phyloP scores from a whole-genome alignment of 2,113 vertebrate genomes.

The Saguinus midas region DNA sequence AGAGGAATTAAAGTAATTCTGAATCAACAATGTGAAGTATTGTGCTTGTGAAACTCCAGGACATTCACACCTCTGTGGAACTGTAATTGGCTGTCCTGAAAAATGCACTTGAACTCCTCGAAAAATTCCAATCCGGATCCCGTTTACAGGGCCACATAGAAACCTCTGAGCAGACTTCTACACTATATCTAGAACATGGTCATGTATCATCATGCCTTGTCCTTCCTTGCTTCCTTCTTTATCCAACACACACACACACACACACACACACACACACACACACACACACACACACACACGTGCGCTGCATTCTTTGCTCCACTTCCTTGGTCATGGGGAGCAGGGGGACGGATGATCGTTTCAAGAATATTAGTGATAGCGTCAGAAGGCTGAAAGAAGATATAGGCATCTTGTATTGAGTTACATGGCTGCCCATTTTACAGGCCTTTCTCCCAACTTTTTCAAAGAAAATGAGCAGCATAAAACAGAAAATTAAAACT shows the following conservation, averaged over 20 bases:
- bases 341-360: conserved; percentile 56
- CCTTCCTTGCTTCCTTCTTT: background rate
- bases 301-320: background rate
- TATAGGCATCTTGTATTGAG: conserved; percentile 52
- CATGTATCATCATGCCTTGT: background rate
- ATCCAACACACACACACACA: background rate
- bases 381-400: conserved; percentile 62
- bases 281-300: background rate
- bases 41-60: conserved; percentile 49
- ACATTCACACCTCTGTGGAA: conserved; percentile 67
- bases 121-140: conserved; percentile 54
- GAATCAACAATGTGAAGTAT: conserved; percentile 48
- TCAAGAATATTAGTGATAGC: background rate
- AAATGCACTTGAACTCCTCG: conserved; percentile 60
- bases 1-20: conserved; percentile 57
- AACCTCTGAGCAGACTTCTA: conserved; percentile 30
- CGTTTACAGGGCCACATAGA: conserved; percentile 62
- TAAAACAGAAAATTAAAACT: background rate
- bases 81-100: conserved; percentile 50
- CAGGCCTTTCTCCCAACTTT: background rate
- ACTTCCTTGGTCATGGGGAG: conserved; percentile 62
- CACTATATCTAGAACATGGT: background rate
- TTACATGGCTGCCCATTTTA: background rate
- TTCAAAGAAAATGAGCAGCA: conserved; percentile 46
- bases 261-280: too few species aligned